A percentile compares a stretch with the other conserved stretches of the same genome.
These are phyloP conservation scores for Parnassius orleans DNA, from an alignment of 2,888 invertebrate species.

Conservation along the genomic window DNA sequence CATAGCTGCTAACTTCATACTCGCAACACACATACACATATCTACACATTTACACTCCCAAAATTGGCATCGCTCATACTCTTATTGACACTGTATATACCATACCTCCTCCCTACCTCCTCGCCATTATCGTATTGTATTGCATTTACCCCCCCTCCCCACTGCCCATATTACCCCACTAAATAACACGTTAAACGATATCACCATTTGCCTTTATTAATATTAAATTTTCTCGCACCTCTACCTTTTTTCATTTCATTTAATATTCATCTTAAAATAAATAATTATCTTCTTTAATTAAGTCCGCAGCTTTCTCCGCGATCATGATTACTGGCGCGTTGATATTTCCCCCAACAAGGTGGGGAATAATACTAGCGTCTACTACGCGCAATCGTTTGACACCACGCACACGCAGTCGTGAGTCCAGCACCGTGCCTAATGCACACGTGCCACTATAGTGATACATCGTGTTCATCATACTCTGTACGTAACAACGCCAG, in stretches of 20 bases:
- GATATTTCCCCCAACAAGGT: constrained; percentile 37
- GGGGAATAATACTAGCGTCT: constrained; percentile 42
- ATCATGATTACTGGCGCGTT: constrained; percentile 40
- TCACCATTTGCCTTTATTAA: too few species aligned
- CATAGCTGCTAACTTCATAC: too few species aligned
- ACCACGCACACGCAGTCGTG: constrained; percentile 36
- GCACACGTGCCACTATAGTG: constrained; percentile 65
- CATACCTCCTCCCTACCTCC: too few species aligned
- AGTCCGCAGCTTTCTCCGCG: constrained; percentile 39
- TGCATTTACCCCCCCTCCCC: too few species aligned
- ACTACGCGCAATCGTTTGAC: constrained; percentile 38
- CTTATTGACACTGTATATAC: too few species aligned
- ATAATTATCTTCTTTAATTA: constrained; percentile 29
- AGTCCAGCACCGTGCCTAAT: constrained; percentile 39
- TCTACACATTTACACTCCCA: too few species aligned
- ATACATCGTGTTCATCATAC: constrained; percentile 76
- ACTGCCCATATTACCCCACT: too few species aligned
- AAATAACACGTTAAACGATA: too few species aligned
- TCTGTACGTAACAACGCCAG: constrained; percentile 79
- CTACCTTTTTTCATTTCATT: background rate
- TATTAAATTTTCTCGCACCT: too few species aligned
- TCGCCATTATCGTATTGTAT: too few species aligned
- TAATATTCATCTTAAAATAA: background rate
- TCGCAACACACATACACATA: too few species aligned
- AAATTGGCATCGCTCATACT: too few species aligned